A percentile compares a stretch with the other conserved stretches of the same genome.
These are phyloP conservation scores for Elmis aenea DNA, from an alignment of 2,888 invertebrate species.

Conservation along the genomic window DNA sequence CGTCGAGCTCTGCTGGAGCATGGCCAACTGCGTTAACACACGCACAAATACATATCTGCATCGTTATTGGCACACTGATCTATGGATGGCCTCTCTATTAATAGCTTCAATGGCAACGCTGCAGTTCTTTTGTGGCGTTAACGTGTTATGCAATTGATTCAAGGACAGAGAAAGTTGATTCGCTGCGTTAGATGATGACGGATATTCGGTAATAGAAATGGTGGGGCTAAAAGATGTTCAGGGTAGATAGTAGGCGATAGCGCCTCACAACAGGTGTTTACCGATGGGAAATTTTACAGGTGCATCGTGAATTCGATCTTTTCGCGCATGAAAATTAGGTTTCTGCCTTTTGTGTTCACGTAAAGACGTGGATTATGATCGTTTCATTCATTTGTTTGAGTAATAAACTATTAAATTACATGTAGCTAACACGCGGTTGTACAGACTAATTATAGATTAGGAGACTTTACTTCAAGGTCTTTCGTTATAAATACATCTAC, in stretches of 20 bases:
- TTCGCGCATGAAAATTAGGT: no score
- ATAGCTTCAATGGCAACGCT: slow-evolving; percentile 30
- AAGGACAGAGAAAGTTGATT: slow-evolving; percentile 43
- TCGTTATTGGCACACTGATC: slow-evolving; percentile 33
- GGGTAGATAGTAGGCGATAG: no score
- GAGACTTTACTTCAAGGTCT: slow-evolving; percentile 34
- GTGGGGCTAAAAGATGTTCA: background rate
- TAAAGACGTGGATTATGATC: slow-evolving; percentile 1
- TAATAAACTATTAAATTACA: slow-evolving; percentile 19
- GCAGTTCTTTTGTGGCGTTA: slow-evolving; percentile 29
- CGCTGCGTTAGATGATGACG: slow-evolving; percentile 9
- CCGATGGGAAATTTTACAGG: slow-evolving; percentile 1
- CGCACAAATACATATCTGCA: slow-evolving; percentile 5
- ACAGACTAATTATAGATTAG: slow-evolving; percentile 38
- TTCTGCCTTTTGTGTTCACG: no score
- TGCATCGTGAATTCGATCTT: no score
- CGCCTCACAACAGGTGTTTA: slow-evolving; percentile 3
- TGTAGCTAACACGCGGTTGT: slow-evolving; percentile 31
- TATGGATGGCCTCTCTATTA: slow-evolving; percentile 33
- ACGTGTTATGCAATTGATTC: slow-evolving; percentile 38
- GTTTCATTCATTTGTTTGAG: slow-evolving; percentile 16
- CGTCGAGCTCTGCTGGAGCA: slow-evolving; percentile 6
- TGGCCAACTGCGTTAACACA: slow-evolving; percentile 6
- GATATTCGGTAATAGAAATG: slow-evolving; percentile 8
- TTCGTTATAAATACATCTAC: slow-evolving; percentile 12